These are phyloP conservation scores for Magallana nippona DNA, from an alignment of 2,888 invertebrate species.

Conservation along the genomic window DNA sequence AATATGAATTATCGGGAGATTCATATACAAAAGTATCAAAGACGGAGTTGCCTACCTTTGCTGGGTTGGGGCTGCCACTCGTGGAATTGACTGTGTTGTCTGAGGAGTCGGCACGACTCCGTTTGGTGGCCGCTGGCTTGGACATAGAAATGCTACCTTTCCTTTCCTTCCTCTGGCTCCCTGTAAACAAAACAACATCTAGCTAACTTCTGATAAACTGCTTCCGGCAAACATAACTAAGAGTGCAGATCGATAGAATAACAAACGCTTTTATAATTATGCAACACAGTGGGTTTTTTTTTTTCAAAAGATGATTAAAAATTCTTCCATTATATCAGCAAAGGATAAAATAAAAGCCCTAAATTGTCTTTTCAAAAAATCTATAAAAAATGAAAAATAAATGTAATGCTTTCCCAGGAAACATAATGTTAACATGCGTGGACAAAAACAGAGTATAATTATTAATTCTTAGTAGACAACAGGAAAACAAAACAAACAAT, in stretches of 20 bases:
- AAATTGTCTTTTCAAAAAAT: too few species aligned
- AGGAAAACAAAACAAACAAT: too few species aligned
- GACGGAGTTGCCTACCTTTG: constrained; percentile 60
- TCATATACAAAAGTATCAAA: too few species aligned
- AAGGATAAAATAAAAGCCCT: too few species aligned
- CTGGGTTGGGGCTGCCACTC: constrained; percentile 64
- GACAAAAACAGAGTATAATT: too few species aligned
- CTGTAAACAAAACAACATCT: constrained; percentile 53
- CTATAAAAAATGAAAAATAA: too few species aligned
- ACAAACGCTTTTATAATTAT: not conserved
- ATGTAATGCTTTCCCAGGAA: too few species aligned
- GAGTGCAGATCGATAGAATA: not conserved
- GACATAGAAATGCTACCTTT: constrained; percentile 61
- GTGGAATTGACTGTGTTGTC: constrained; percentile 67
- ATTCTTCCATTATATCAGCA: too few species aligned
- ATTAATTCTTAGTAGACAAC: too few species aligned
- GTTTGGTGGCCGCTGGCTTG: constrained; percentile 62
- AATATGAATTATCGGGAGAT: too few species aligned
- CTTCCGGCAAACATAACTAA: not conserved
- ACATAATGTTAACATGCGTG: too few species aligned
- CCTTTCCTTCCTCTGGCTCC: constrained; percentile 74
- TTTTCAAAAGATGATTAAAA: too few species aligned
- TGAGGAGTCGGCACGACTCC: constrained; percentile 68
- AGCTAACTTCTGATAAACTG: not conserved
- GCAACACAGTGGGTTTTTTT: not conserved